phyloP scores from a whole-genome alignment of 2,113 vertebrate genomes.

The Myrmophylax atrothorax region DNA sequence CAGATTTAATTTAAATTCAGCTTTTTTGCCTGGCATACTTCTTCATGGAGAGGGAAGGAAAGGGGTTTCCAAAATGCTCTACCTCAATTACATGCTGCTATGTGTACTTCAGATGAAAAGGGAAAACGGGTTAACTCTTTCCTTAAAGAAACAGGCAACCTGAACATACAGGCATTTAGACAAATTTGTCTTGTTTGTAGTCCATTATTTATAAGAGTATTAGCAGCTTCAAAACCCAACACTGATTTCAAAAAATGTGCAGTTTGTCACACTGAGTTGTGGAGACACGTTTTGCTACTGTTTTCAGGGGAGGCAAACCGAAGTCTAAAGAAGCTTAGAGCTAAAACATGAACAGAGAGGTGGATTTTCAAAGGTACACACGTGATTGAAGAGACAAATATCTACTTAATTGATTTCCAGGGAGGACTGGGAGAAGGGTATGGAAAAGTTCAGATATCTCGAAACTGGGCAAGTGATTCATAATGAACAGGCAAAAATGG shows the following conservation, averaged over 20 bases:
- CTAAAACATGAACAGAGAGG: neutral
- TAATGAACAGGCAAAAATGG: neutral
- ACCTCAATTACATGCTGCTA: neutral
- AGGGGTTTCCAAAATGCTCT: neutral
- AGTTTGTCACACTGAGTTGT: neutral
- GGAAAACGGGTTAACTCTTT: neutral
- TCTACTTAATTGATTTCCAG: neutral
- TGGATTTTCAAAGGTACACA: neutral
- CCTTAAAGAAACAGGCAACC: neutral
- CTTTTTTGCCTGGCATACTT: neutral
- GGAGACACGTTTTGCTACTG: neutral
- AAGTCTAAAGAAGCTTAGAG: neutral
- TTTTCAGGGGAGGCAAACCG: neutral
- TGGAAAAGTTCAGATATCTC: neutral
- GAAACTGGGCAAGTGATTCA: neutral
- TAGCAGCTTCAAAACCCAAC: neutral
- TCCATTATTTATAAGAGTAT: neutral
- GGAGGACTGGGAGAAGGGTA: neutral
- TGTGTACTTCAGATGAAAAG: neutral
- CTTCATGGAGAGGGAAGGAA: neutral
- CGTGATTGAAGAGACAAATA: neutral
- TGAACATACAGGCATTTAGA: neutral
- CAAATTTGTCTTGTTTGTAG: neutral
- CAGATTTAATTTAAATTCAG: neutral
- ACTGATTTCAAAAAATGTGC: neutral